These are phyloP conservation scores for Nebria brevicollis DNA, from an alignment of 2,888 invertebrate species.

Conservation along the genomic window DNA sequence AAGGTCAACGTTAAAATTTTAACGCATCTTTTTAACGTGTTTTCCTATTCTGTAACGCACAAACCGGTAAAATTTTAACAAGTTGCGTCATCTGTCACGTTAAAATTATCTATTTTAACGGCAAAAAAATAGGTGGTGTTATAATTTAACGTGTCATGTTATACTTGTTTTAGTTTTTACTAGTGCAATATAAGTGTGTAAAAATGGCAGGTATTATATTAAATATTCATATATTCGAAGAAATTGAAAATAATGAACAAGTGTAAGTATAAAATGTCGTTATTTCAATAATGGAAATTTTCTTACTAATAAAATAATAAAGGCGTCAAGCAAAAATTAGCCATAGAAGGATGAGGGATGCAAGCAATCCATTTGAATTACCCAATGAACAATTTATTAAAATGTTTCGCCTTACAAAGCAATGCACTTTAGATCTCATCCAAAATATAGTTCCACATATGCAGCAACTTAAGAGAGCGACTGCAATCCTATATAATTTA, in stretches of 20 bases:
- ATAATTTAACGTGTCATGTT: too few species aligned
- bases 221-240: background rate
- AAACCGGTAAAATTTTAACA: slow-evolving; percentile 24
- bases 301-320: background rate
- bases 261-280: slow-evolving; percentile 4
- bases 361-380: slow-evolving; percentile 3
- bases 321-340: slow-evolving; percentile 4
- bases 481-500: too few species aligned
- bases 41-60: background rate
- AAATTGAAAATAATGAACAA: background rate
- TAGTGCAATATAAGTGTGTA: too few species aligned
- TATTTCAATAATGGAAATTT: background rate
- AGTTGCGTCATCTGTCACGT: background rate
- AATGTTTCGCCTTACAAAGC: slow-evolving; percentile 1
- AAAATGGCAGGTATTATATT: background rate
- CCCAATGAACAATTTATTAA: background rate
- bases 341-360: background rate
- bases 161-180: too few species aligned
- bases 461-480: too few species aligned
- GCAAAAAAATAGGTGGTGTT: too few species aligned
- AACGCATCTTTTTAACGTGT: background rate
- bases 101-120: slow-evolving; percentile 3
- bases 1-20: slow-evolving; percentile 18
- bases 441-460: too few species aligned
- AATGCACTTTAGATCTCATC: background rate